phyloP scores from a whole-genome alignment of 2,113 vertebrate species.

The Pseudorhombus dupliciocellatus region DNA sequence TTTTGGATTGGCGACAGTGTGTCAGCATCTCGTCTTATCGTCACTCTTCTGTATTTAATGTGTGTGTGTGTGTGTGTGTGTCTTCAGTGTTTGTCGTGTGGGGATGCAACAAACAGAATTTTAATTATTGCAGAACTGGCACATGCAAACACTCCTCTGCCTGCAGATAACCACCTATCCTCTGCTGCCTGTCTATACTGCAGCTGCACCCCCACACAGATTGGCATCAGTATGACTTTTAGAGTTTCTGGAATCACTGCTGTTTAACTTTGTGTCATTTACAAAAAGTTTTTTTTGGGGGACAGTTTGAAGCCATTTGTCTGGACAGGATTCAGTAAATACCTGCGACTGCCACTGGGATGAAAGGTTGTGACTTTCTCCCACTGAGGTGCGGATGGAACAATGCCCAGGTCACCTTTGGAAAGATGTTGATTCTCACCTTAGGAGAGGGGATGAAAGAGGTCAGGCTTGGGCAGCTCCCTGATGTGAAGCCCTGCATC shows the following conservation, averaged over 20 bases:
- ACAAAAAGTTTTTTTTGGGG: conserved; percentile 12
- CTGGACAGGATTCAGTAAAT: not conserved
- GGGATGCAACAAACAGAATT: conserved; percentile 49
- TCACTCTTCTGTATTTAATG: conserved; percentile 47
- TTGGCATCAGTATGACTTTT: conserved; percentile 3
- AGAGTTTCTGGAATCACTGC: not conserved
- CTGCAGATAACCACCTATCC: conserved; percentile 32
- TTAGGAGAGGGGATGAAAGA: conserved; percentile 13
- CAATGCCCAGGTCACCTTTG: conserved; percentile 39
- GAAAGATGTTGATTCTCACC: conserved; percentile 25
- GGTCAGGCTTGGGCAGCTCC: conserved; percentile 19
- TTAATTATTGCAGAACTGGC: conserved; percentile 55
- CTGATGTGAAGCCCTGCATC: conserved; percentile 22
- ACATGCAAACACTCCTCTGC: conserved; percentile 2
- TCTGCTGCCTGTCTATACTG: conserved; percentile 5
- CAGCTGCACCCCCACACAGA: conserved; percentile 3
- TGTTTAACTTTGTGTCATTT: not conserved
- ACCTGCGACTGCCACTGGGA: not conserved
- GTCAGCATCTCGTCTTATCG: conserved; percentile 53
- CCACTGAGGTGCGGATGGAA: conserved; percentile 18
- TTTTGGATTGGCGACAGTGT: conserved; percentile 67
- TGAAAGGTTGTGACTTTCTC: conserved; percentile 19
- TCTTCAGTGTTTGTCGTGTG: conserved; percentile 1
- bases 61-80: conserved; percentile 23
- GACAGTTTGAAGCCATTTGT: not conserved